phyloP scores from a whole-genome alignment of 2,113 vertebrate species.

The Asarcornis scutulata region DNA sequence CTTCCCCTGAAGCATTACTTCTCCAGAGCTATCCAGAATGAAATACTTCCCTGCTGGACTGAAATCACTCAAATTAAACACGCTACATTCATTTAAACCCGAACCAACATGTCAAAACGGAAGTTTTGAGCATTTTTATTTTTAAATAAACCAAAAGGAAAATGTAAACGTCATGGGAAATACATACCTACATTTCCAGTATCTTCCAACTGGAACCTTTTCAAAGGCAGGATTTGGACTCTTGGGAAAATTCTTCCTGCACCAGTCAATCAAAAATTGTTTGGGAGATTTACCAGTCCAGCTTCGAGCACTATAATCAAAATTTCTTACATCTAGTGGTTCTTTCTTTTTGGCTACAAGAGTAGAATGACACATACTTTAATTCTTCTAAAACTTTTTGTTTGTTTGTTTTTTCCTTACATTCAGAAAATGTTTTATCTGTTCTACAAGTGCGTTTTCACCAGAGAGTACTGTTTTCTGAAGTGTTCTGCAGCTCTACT shows the following conservation, averaged over 20 bases:
- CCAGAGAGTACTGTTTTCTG: background rate
- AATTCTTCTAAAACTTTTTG: background rate
- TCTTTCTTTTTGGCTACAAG: conserved; percentile 86
- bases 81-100: background rate
- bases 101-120: background rate
- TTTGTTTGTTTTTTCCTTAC: background rate
- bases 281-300: conserved; percentile 99
- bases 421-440: background rate
- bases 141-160: background rate
- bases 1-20: background rate
- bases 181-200: conserved; percentile 95
- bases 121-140: background rate
- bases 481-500: background rate
- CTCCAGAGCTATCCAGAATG: background rate
- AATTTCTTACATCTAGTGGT: conserved; percentile 90
- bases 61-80: background rate
- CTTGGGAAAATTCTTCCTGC: conserved; percentile 94
- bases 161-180: background rate
- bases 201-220: conserved; percentile 89
- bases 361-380: background rate
- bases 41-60: background rate
- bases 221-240: conserved; percentile 91
- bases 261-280: conserved; percentile 99
- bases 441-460: background rate
- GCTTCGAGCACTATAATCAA: conserved; percentile 96